Conservation (phyloP, 2,113 vertebrate species). For the Chionomys nivalis region DNA sequence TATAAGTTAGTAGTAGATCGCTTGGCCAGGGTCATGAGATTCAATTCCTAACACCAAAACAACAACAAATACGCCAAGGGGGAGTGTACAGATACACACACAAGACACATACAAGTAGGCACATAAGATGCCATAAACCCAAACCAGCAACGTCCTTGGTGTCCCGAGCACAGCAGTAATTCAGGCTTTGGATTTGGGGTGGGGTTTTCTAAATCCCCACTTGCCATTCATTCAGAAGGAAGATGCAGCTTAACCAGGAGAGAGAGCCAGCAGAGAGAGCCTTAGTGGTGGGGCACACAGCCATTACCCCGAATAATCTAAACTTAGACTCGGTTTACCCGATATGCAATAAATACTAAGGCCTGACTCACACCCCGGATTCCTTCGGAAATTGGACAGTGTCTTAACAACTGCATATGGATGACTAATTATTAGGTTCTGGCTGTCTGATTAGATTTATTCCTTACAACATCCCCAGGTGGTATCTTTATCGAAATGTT, state of each 20-base stretch:
- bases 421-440: conserved; percentile 5
- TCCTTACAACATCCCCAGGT: conserved; percentile 36
- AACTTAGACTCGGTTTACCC: not conserved
- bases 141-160: not conserved
- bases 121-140: not conserved
- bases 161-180: not conserved
- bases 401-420: not conserved
- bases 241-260: not conserved
- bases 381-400: not conserved
- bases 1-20: not conserved
- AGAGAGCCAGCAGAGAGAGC: not conserved
- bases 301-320: not conserved
- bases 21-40: not conserved
- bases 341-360: not conserved
- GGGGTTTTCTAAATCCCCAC: not conserved
- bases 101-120: not conserved
- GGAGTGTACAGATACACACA: not conserved
- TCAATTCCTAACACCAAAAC: not conserved
- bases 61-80: not conserved
- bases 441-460: conserved; percentile 37
- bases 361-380: not conserved
- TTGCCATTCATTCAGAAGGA: conserved; percentile 39
- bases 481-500: conserved; percentile 48
- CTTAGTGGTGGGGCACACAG: not conserved
- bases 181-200: not conserved